Percentiles rank a stretch among this genome's conserved stretches.
These are phyloP conservation scores for Coracopsis vasa DNA, from an alignment of 2,113 vertebrate species.

Conservation along the genomic window DNA sequence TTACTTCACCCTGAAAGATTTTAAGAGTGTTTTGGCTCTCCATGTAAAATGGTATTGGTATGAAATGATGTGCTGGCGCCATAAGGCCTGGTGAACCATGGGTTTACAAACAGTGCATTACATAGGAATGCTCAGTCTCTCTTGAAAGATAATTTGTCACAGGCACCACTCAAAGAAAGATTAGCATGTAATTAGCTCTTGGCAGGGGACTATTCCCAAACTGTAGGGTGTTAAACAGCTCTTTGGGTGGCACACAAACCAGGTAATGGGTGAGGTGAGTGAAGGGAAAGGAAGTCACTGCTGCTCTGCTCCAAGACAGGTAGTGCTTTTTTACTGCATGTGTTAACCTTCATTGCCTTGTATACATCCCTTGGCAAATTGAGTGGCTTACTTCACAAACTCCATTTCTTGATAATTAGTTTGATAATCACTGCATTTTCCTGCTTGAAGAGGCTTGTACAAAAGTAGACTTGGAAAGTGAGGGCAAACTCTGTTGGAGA, in stretches of 20 bases:
- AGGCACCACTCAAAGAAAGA: neutral
- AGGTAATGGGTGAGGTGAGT: neutral
- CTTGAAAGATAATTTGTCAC: neutral
- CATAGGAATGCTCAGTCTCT: neutral
- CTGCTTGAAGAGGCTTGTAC: neutral
- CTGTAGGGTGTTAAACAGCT: neutral
- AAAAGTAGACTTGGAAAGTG: neutral
- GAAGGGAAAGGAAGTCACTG: neutral
- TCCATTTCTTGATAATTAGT: neutral
- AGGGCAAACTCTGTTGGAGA: neutral
- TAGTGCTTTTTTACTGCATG: neutral
- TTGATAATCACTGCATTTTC: neutral
- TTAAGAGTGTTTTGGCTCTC: neutral
- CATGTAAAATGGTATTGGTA: rapidly evolving
- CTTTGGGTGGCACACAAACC: neutral
- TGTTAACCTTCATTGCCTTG: neutral
- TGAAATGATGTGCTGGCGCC: neutral
- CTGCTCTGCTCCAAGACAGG: neutral
- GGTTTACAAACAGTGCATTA: neutral
- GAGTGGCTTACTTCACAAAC: neutral
- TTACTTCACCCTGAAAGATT: neutral
- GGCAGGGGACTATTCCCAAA: neutral
- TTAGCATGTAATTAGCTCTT: neutral
- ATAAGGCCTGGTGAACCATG: neutral
- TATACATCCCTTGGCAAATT: neutral